These are phyloP conservation scores for Caenorhabditis becei DNA, from an alignment of 2,888 invertebrate species.

Conservation along the genomic window DNA sequence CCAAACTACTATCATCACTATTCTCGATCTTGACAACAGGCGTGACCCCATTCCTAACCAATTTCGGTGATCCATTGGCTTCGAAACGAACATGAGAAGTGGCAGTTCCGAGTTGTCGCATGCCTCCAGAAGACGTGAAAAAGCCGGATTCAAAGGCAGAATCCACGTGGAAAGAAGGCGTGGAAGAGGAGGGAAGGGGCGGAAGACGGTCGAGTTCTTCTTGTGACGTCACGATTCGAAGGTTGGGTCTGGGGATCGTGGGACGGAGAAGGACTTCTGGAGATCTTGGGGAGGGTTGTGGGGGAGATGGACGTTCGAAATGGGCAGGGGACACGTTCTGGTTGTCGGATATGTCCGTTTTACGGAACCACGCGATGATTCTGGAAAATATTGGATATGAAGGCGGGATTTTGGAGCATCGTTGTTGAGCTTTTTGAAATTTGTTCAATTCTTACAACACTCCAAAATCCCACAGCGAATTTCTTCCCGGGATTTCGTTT, in stretches of 20 bases:
- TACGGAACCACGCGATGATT: slow-evolving; percentile 50
- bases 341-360: slow-evolving; percentile 39
- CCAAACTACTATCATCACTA: slow-evolving; percentile 50
- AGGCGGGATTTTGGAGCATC: neutral
- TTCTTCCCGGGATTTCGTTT: too few species aligned
- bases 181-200: slow-evolving; percentile 37
- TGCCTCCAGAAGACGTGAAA: slow-evolving; percentile 1
- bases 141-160: neutral
- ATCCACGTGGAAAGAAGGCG: slow-evolving; percentile 31
- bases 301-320: slow-evolving; percentile 8
- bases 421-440: too few species aligned
- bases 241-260: slow-evolving; percentile 39
- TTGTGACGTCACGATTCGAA: slow-evolving; percentile 45
- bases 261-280: neutral
- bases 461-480: too few species aligned
- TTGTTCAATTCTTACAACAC: too few species aligned
- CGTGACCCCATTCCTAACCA: too few species aligned
- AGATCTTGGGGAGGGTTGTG: neutral
- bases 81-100: slow-evolving; percentile 4
- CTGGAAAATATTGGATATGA: too few species aligned
- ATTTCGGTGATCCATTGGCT: slow-evolving; percentile 29
- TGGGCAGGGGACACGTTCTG: slow-evolving; percentile 44
- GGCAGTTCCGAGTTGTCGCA: slow-evolving; percentile 9
- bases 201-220: slow-evolving; percentile 46
- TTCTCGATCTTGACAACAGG: neutral